Evolutionary conservation across 2,888 invertebrate species (phyloP), one percentile per base, ranked within the genome.

Genomic region (Alsophila aescularia): DNA sequence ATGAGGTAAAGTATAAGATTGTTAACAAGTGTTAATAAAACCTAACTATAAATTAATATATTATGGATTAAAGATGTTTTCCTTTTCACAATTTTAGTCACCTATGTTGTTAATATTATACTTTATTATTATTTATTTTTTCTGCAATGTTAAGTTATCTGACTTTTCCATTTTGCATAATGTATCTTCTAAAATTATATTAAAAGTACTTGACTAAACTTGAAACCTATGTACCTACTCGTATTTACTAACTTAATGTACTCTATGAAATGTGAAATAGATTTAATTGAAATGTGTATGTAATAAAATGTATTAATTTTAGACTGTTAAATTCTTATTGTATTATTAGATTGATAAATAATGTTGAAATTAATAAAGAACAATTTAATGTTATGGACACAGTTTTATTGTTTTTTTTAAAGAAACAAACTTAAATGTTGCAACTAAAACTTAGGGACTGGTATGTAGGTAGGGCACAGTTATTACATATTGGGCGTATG

Each of bases 401-500:
- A 32, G 12, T 32, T 32, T 32, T 2, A 32, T 32, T 32, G 12
- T n/a, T 13, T 3, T 32, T 6, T 5, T 6, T 7, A 6, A 32
- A n/a, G 3, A 12, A 13, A 13, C 7, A 32, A 3, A 13, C 10
- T n/a, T 29, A 3, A 6, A 27, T 9, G 8, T 34, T 15, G 5
- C 12, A 36, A 47, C n/a, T 47, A 56, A 43, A 31, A 43, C 10
- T 16, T 43, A 39, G 49, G 24, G 9, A 53, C 43, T 53, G 41
- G 48, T 43, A 52, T 51, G 31, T 44, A 35, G 53, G 32, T 69
- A 72, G 8, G 83, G 80, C 1, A 81, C 45, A 34, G 76, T 67
- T 12, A 85, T 61, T 2, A 87, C 65, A 57, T 82, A 83, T 52
- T 83, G 83, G 24, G 53, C n/a, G 32, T 60, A 66, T 2, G 79